These are phyloP conservation scores for Cephus pygmeus DNA, from an alignment of 2,888 invertebrate species.

Conservation along the genomic window DNA sequence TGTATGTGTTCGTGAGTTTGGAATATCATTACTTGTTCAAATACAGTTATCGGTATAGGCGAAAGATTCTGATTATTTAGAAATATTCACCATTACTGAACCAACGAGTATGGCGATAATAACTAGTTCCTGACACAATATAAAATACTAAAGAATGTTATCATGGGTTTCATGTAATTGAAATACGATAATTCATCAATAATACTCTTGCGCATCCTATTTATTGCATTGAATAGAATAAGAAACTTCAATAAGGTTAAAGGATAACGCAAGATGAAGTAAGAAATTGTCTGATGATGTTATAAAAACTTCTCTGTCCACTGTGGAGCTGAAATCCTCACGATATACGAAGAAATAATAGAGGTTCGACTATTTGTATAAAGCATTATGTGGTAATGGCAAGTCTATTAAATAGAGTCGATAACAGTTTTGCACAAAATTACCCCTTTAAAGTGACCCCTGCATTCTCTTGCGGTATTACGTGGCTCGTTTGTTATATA, in stretches of 20 bases:
- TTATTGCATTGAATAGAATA: neutral
- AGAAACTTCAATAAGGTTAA: neutral
- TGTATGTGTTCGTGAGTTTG: neutral
- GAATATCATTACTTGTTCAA: neutral
- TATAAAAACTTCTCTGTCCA: neutral
- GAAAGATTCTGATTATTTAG: neutral
- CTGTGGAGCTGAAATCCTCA: neutral
- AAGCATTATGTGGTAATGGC: neutral
- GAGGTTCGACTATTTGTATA: neutral
- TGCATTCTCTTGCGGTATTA: neutral
- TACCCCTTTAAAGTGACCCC: neutral
- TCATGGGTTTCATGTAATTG: neutral
- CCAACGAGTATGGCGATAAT: neutral
- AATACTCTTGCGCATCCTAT: neutral
- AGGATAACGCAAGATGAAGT: neutral
- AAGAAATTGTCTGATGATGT: neutral
- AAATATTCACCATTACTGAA: neutral
- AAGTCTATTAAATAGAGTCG: neutral
- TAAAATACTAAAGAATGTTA: too few relatives aligned
- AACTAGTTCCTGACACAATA: too few relatives aligned
- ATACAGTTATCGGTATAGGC: neutral
- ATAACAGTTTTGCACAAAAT: neutral
- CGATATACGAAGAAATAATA: too few relatives aligned
- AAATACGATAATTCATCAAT: neutral
- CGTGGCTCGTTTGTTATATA: neutral